Evolutionary conservation across 2,113 vertebrate genomes (phyloP).

Genomic region (Macrotus californicus): DNA sequence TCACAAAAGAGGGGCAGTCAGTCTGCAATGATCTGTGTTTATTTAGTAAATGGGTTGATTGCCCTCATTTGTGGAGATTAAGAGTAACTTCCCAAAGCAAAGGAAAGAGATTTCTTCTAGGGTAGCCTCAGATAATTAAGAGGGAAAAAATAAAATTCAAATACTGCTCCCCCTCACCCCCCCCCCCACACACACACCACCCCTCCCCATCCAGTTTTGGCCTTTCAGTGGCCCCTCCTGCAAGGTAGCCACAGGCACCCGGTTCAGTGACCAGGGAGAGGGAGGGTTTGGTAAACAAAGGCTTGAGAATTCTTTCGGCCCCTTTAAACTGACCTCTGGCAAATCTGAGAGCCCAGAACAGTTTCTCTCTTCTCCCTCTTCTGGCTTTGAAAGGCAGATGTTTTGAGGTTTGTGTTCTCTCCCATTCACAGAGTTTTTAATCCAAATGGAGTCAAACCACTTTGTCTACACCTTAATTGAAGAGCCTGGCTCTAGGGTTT

Average conservation of each 20-base stretch:
- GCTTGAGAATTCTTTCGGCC: constrained; percentile 77
- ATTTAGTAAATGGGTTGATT: constrained; percentile 74
- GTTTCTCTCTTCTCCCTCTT: constrained; percentile 48
- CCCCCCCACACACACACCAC: not conserved
- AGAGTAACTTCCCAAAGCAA: constrained; percentile 67
- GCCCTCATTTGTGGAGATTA: constrained; percentile 68
- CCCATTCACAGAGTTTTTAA: constrained; percentile 60
- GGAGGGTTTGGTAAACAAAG: constrained; percentile 81
- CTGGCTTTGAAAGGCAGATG: constrained; percentile 72
- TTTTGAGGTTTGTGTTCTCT: constrained; percentile 71
- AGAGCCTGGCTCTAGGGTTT: constrained; percentile 52
- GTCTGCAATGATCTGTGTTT: constrained; percentile 65
- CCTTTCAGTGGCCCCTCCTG: constrained; percentile 51
- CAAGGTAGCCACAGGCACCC: constrained; percentile 28
- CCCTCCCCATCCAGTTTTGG: constrained; percentile 52
- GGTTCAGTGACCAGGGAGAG: not conserved
- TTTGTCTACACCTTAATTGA: constrained; percentile 70
- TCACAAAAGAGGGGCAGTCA: constrained; percentile 60
- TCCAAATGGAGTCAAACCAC: constrained; percentile 65
- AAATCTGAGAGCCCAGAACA: constrained; percentile 37
- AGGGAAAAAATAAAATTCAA: constrained; percentile 73
- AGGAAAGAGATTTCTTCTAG: constrained; percentile 56
- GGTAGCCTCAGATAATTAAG: constrained; percentile 50
- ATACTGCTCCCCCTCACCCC: constrained; percentile 53
- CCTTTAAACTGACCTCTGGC: constrained; percentile 76